Conservation (phyloP, 1,140 invertebrate species). For the Probaryconus sp. region DNA sequence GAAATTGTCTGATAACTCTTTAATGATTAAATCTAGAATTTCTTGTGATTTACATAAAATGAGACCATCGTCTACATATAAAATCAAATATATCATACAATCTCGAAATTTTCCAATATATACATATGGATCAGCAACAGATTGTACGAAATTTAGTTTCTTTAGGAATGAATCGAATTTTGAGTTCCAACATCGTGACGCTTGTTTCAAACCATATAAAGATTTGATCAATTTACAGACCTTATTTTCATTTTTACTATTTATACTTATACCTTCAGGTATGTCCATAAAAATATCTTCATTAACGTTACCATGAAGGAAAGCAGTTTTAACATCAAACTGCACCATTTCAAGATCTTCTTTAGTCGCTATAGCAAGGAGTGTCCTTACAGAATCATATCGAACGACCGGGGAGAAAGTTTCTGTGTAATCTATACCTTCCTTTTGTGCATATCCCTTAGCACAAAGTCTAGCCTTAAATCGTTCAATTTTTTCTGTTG, state of each 20-base stretch:
- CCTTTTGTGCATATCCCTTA: background rate
- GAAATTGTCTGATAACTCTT: background rate
- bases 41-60: background rate
- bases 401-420: background rate
- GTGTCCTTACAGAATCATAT: background rate
- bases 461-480: background rate
- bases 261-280: background rate
- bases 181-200: background rate
- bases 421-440: background rate
- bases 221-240: background rate
- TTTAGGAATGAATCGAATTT: background rate
- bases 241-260: background rate
- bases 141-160: background rate
- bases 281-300: background rate
- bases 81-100: background rate
- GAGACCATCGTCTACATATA: background rate
- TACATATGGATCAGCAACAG: background rate
- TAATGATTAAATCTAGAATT: background rate
- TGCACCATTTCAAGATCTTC: background rate
- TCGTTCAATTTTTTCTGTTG: background rate
- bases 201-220: background rate
- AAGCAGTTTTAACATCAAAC: background rate
- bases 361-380: background rate
- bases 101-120: background rate
- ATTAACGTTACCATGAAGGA: background rate